Base-by-base conservation (phyloP, 1,140 invertebrate species). In the Pseudoatta argentina region DNA sequence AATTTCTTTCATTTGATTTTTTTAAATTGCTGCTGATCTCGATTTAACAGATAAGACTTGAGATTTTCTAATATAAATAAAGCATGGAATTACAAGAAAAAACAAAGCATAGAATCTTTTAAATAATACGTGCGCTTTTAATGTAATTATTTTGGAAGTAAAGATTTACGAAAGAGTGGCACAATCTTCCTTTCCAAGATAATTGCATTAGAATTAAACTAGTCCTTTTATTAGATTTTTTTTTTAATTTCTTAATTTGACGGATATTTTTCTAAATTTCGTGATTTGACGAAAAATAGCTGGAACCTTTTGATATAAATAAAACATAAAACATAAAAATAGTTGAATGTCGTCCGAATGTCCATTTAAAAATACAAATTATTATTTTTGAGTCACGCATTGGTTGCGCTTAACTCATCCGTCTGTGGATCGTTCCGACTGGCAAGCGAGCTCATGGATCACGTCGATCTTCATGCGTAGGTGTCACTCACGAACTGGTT, bases 401-500 rank as follows among this genome's bases (percentile, higher is more conserved):
- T 18, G n/a, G 16, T 21, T 71, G 48, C 53, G 12, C 34, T 59
- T 75, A 63, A 72, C 48, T 51, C 27, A 16, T 7, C 34, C 75
- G 30, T 71, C 8, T 16, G 30, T 55, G 30, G 3, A 77, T 88
- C 48, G 64, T 51, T 63, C n/a, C 34, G 76, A 55, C 7, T 14
- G 18, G 48, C 48, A 12, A 87, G 12, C 61, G 27, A 71, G 8
- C 51, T 51, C 57, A 27, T 18, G 30, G 73, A 81, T 63, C 63
- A 81, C 51, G 34, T 73, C 39, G 44, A 64, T 71, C 61, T 76
- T 14, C 53, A 34, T 64, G 67, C 69, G 72, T 72, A 73, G 64
- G 79, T 78, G 75, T 89, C 82, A 67, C 57, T 67, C 34, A 78
- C 75, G 48, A 59, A 86, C 75, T 71, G 75, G 75, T 51, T 76